phyloP scores from a whole-genome alignment of 2,113 vertebrate species.

The Ascaphus truei region DNA sequence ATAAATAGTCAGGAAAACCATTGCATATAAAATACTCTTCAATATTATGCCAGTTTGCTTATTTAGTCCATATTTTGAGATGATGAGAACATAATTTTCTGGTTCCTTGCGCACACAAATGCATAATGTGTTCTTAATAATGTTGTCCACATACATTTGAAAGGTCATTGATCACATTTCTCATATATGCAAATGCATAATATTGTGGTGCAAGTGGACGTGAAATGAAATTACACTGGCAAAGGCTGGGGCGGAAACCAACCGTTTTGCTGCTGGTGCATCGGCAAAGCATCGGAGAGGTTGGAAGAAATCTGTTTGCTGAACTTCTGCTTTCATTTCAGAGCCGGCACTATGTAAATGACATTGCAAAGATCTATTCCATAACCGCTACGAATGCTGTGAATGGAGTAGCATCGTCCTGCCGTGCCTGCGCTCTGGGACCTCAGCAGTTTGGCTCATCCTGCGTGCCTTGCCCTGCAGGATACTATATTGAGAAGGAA shows the following conservation, averaged over 20 bases:
- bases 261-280: not conserved
- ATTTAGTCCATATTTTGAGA: not conserved
- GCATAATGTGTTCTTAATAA: conserved; percentile 16
- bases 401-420: conserved; percentile 82
- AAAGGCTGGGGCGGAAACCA: not conserved
- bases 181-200: not conserved
- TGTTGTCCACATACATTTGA: not conserved
- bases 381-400: conserved; percentile 80
- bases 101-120: not conserved
- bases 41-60: too few relatives aligned
- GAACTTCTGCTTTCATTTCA: conserved; percentile 54
- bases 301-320: not conserved
- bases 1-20: too few relatives aligned
- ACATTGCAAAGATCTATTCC: conserved; percentile 88
- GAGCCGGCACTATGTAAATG: conserved; percentile 76
- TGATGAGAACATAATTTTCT: not conserved
- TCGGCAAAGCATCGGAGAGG: not conserved
- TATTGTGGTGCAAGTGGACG: not conserved
- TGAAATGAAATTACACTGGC: conserved; percentile 1
- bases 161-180: conserved; percentile 1
- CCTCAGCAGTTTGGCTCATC: conserved; percentile 71
- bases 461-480: conserved; percentile 86
- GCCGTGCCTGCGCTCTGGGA: conserved; percentile 82
- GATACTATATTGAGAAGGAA: conserved; percentile 83
- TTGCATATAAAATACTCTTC: too few relatives aligned